phyloP scores from a whole-genome alignment of 2,797 vertebrate species.

The Petrocephalus schoutedeni region DNA sequence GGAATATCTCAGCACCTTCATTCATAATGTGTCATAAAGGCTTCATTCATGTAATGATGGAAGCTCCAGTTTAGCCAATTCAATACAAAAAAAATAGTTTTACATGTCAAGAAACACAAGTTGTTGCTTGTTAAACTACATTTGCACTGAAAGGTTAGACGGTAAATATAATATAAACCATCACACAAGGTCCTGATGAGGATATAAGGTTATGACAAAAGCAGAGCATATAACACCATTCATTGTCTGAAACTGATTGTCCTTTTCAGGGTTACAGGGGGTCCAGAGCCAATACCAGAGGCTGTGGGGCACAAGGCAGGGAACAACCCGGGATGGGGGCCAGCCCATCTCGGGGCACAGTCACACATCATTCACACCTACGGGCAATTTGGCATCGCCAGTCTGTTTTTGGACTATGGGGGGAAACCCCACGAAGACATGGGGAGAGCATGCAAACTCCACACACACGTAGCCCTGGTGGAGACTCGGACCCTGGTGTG shows the following conservation, averaged over 20 bases:
- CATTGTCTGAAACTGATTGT: neutral
- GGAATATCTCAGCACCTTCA: constrained; percentile 27
- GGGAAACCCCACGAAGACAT: neutral
- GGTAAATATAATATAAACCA: neutral
- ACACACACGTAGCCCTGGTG: neutral
- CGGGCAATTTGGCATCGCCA: neutral
- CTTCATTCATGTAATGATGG: neutral
- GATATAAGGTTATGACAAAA: neutral
- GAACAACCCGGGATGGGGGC: neutral
- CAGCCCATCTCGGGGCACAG: neutral
- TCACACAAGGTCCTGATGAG: neutral
- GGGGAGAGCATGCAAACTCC: neutral
- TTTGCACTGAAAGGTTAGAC: neutral
- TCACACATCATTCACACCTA: neutral
- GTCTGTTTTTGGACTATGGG: neutral
- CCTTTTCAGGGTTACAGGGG: neutral
- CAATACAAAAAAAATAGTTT: neutral
- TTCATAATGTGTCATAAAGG: constrained; percentile 30
- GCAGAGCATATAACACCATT: neutral
- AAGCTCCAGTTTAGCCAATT: neutral
- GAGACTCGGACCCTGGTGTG: neutral
- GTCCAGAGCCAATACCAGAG: neutral
- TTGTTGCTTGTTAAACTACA: neutral
- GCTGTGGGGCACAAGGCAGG: neutral
- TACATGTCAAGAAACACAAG: neutral